phyloP scores from a whole-genome alignment of 2,113 vertebrate genomes.

The Chunga burmeisteri region DNA sequence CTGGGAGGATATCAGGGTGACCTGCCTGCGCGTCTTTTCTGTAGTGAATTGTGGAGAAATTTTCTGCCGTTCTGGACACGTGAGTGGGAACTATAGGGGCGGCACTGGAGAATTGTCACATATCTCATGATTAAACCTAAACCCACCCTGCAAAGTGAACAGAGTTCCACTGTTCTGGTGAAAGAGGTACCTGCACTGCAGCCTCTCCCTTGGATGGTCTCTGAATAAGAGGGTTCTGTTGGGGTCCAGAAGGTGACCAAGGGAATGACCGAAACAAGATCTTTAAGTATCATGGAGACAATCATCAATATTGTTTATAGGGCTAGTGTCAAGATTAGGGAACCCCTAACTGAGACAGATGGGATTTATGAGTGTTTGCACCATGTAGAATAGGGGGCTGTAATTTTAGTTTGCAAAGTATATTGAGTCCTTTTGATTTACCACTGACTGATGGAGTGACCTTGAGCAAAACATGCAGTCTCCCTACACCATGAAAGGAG shows the following conservation, averaged over 20 bases:
- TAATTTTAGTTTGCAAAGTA: conserved; percentile 43
- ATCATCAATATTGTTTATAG: background rate
- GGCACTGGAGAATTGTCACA: fast-evolving
- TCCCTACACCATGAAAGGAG: background rate
- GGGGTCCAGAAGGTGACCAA: background rate
- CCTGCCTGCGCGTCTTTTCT: background rate
- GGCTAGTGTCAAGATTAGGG: background rate
- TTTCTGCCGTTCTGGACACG: background rate
- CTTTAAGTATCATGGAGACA: background rate
- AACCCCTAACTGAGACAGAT: background rate
- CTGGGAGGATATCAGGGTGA: background rate
- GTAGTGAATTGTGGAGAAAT: background rate
- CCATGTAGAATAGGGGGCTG: conserved; percentile 16
- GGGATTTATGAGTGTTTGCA: conserved; percentile 30
- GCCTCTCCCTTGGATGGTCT: background rate
- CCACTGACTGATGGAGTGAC: conserved; percentile 47
- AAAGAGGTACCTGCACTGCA: background rate
- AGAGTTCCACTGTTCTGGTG: background rate
- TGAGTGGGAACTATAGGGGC: fast-evolving
- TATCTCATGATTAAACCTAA: background rate
- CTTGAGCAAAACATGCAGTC: conserved; percentile 28
- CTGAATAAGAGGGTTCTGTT: background rate
- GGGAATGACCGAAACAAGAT: background rate
- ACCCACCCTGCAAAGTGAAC: fast-evolving
- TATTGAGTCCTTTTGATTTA: conserved; percentile 53